phyloP scores from a whole-genome alignment of 2,113 vertebrate genomes.

The Symphodus melops region DNA sequence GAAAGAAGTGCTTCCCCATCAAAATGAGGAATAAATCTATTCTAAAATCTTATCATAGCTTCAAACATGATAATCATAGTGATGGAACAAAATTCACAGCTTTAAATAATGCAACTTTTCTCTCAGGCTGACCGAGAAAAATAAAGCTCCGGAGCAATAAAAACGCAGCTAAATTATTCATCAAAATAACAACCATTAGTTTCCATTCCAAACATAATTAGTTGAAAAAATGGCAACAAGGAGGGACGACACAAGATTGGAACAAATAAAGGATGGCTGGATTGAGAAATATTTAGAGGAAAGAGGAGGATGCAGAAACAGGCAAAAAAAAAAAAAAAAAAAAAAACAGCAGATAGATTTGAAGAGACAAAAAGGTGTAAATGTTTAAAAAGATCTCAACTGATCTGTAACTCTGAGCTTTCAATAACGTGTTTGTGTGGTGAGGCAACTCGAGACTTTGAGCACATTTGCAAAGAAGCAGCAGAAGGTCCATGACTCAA shows the following conservation, averaged over 20 bases:
- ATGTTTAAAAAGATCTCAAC: neutral
- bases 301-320: conserved; percentile 5
- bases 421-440: neutral
- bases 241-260: neutral
- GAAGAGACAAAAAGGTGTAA: conserved; percentile 4
- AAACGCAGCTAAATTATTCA: neutral
- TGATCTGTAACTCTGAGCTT: neutral
- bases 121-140: neutral
- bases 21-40: neutral
- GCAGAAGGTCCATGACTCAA: neutral
- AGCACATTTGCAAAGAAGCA: neutral
- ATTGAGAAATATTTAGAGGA: neutral
- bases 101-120: neutral
- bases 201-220: conserved; percentile 30
- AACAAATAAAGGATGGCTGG: conserved; percentile 7
- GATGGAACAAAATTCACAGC: neutral
- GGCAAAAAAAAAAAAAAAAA: neutral
- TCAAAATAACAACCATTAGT: conserved; percentile 13
- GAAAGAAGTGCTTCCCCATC: neutral
- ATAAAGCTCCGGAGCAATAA: neutral
- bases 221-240: conserved; percentile 19
- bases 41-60: neutral
- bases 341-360: neutral
- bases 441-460: neutral
- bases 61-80: neutral